phyloP scores from a whole-genome alignment of 2,113 vertebrate species.

The Lathamus discolor region DNA sequence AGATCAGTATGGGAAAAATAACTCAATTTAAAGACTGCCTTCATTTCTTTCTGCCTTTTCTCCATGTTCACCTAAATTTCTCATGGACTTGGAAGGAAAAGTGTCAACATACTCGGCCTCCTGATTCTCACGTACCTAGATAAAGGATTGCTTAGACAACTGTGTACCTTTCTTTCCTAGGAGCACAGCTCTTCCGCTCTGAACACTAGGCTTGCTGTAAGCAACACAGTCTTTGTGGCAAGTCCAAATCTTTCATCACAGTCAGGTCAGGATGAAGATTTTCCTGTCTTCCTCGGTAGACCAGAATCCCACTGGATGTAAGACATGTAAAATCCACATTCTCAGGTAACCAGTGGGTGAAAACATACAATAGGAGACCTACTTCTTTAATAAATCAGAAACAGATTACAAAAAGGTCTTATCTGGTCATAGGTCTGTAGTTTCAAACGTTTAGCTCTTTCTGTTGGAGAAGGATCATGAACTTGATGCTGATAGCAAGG shows the following conservation, averaged over 20 bases:
- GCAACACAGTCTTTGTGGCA: neutral
- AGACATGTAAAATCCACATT: neutral
- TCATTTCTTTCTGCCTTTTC: neutral
- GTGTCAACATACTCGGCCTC: neutral
- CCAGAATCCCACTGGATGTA: neutral
- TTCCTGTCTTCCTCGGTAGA: neutral
- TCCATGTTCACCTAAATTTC: neutral
- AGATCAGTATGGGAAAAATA: neutral
- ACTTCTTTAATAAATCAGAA: neutral
- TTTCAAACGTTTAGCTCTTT: neutral
- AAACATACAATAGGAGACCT: neutral
- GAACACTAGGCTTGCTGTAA: neutral
- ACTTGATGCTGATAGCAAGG: neutral
- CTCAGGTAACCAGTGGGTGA: neutral
- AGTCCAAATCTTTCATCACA: neutral
- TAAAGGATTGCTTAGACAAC: neutral
- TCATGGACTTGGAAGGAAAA: neutral
- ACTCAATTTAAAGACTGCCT: neutral
- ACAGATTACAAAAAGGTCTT: neutral
- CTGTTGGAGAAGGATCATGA: neutral
- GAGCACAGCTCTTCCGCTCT: neutral
- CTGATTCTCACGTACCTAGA: neutral
- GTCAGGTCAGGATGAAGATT: neutral
- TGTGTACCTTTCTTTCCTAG: neutral
- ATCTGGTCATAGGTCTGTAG: neutral